A percentile compares a stretch with the other conserved stretches of the same genome.
Conservation (phyloP, 1,140 invertebrate genomes). For the Chironomus striatipennis region DNA sequence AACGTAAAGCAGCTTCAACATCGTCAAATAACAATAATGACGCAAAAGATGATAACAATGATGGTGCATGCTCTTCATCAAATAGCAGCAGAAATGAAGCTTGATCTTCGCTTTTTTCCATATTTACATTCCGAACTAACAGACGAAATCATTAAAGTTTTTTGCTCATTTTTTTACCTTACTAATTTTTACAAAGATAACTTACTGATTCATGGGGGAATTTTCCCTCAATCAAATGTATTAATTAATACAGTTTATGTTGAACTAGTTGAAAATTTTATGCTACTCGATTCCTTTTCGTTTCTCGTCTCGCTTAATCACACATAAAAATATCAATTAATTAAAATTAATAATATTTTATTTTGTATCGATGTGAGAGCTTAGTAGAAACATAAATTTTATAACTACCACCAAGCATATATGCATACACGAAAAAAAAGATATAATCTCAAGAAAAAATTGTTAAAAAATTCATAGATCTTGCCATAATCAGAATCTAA, state of each 20-base stretch:
- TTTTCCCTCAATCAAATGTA: too few species aligned
- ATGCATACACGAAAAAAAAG: background rate
- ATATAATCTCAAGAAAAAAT: background rate
- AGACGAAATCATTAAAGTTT: background rate
- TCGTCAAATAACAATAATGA: background rate
- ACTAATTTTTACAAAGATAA: too few species aligned
- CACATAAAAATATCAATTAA: too few species aligned
- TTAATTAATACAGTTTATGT: too few species aligned
- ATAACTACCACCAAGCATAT: background rate
- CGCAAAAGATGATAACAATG: background rate
- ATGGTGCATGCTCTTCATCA: background rate
- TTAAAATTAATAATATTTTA: too few species aligned
- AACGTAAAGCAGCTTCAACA: constrained; percentile 25
- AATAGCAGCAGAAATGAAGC: background rate
- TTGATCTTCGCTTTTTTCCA: background rate
- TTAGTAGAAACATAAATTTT: too few species aligned
- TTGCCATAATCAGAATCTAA: constrained; percentile 13
- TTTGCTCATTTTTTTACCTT: background rate
- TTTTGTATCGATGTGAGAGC: too few species aligned
- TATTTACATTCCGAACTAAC: constrained; percentile 7
- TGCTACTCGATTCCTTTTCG: too few species aligned
- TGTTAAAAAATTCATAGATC: background rate
- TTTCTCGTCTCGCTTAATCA: too few species aligned
- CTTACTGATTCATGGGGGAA: too few species aligned
- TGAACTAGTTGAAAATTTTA: too few species aligned